Evolutionary conservation across 1,140 invertebrate genomes (phyloP).

Genomic region (Lamellibrachia luymesi): DNA sequence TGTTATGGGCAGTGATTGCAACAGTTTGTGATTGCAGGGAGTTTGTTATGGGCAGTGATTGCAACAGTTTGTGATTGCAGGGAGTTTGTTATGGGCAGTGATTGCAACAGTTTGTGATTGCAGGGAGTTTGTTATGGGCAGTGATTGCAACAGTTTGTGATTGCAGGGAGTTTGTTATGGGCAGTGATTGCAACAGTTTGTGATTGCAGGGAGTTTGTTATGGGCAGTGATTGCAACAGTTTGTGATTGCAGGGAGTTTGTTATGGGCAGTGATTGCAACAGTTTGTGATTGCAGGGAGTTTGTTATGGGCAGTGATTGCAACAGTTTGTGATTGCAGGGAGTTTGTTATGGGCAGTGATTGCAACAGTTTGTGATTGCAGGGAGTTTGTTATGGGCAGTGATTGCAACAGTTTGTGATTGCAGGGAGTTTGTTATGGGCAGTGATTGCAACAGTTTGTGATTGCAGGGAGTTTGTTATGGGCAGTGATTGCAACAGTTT

Average conservation of each 20-base stretch:
- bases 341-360: background rate
- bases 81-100: background rate
- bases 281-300: background rate
- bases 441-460: background rate
- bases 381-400: background rate
- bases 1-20: background rate
- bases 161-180: background rate
- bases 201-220: constrained; percentile 70
- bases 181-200: background rate
- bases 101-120: background rate
- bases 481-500: constrained; percentile 2
- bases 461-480: background rate
- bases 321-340: background rate
- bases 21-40: background rate
- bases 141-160: background rate
- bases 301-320: background rate
- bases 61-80: background rate
- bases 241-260: background rate
- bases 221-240: constrained; percentile 63
- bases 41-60: background rate
- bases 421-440: background rate
- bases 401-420: background rate
- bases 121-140: background rate
- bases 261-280: background rate
- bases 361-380: background rate